Evolutionary conservation across 2,797 vertebrate genomes (phyloP), one percentile per base, ranked within the genome.

Genomic region (Enteromius argenteus): DNA sequence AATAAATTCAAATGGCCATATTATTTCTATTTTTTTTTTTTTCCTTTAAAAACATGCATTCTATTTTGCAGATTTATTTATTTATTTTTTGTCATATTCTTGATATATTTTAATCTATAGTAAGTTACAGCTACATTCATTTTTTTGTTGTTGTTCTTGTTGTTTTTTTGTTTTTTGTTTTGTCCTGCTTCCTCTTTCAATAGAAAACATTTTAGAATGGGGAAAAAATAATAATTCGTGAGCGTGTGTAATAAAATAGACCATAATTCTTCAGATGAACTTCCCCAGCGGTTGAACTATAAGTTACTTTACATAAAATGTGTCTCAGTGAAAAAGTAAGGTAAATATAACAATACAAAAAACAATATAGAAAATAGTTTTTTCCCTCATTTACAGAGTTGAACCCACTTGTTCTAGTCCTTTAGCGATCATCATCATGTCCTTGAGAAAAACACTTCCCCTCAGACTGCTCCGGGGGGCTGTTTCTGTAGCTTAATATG

Each of bases 401-500:
- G 21, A 74, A 74, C 30, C 21, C 5, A 1, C 19, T 35, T 1
- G 3, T 9, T 74, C 5, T 37, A n/a, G n/a, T 74, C 49, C 10
- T 53, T 74, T 37, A n/a, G 49, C 13, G 21, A 37, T 56, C 19
- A 37, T 75, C 5, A 11, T 7, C 0, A 2, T 49, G 77, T 51
- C 60, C 77, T 79, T 79, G 77, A 79, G 42, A 9, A 79, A 79
- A 79, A 49, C 44, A 21, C 23, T 46, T 46, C 19, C 21, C 17
- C 5, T 58, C 35, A 27, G 19, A n/a, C 35, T 78, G 15, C 15
- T 21, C 27, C 5, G 19, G 10, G 19, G 60, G 27, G 10, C 42
- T 76, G n/a, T 79, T 66, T 46, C 60, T 49, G 42, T 79, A 32
- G 30, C 17, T n/a, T 67, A 49, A 79, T 27, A 79, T 66, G 58